Base-by-base conservation (phyloP, 1,140 invertebrate genomes). In the Zophobas atratus region DNA sequence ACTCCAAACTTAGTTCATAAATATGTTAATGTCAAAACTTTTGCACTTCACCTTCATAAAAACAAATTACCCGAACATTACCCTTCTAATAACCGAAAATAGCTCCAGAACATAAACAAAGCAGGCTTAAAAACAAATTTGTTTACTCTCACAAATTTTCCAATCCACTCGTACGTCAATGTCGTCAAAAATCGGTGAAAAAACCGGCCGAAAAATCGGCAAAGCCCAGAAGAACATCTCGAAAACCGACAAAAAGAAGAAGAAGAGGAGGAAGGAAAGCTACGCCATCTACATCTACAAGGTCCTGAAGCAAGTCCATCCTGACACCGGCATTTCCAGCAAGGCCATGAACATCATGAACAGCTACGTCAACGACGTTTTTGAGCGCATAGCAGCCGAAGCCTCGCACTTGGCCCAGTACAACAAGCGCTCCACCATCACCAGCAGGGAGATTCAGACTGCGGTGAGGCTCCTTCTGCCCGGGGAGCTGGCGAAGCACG, bases 251-350 rank as follows among this genome's bases (percentile, higher is more conserved):
- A 78, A 83, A 76, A 92, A 89, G 81, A 90, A 88, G 60, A 89
- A 88, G 78, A 81, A 86, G 67, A 87, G 84, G 85, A 89, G 90
- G 87, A 92, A 91, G 87, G 90, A 94, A 82, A 91, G 88, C 75
- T 95, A 93, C 88, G 89, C 89, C 0, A 91, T 92, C 71, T 94
- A 94, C 85, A 92, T 92, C 78, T 92, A 91, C 6, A 94, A 93
- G 82, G 88, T 94, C 8, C 82, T 95, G 82, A 92, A 93, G 81
- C 91, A 93, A 83, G 92, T 93, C 3, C 91, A 93, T 84, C 91
- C 91, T 1, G 86, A 93, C 82, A 93, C 91, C 75, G 92, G 92
- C 41, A 91, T 94, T 48, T 92, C 91, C 6, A 87, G 86, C 53
- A 91, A 91, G 82, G 89, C 90, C 0, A 91, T 90, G 89, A 89